These are phyloP conservation scores for Thyatira batis DNA, from an alignment of 2,888 invertebrate genomes.

Conservation along the genomic window DNA sequence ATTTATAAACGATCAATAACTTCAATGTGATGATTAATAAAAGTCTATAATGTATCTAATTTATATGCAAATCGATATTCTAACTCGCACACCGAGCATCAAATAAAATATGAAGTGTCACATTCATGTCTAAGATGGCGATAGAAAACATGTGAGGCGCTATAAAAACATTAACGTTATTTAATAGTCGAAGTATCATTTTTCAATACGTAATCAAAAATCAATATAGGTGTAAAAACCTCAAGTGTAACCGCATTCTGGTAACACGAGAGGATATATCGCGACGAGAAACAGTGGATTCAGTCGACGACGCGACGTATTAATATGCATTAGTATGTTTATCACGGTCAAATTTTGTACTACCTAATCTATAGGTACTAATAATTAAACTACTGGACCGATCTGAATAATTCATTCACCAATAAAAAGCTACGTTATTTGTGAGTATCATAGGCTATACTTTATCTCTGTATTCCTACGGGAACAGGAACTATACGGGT, in stretches of 20 bases:
- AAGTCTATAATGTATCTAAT: not conserved
- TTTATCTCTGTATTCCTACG: not conserved
- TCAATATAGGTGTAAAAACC: slow-evolving; percentile 37
- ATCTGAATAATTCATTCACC: too few relatives aligned
- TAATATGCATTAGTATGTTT: not conserved
- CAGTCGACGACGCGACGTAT: not conserved
- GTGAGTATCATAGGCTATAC: too few relatives aligned
- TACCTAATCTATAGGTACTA: too few relatives aligned
- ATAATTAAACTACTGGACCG: too few relatives aligned
- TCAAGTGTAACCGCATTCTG: slow-evolving; percentile 7
- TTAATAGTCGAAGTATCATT: slow-evolving; percentile 36
- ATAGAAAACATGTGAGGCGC: not conserved
- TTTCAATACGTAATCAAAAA: slow-evolving; percentile 56
- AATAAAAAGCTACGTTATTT: too few relatives aligned
- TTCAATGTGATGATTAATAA: not conserved
- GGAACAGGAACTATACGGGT: too few relatives aligned
- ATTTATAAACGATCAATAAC: not conserved
- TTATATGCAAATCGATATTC: not conserved
- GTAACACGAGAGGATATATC: not conserved
- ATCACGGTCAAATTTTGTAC: not conserved
- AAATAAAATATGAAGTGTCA: not conserved
- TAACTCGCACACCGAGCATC: not conserved
- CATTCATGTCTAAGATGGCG: slow-evolving; percentile 8
- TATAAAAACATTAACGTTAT: slow-evolving; percentile 18
- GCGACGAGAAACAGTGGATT: not conserved